A percentile compares a stretch with the other conserved stretches of the same genome.
Conservation (phyloP, 2,888 invertebrate species). For the Rhagium mordax region DNA sequence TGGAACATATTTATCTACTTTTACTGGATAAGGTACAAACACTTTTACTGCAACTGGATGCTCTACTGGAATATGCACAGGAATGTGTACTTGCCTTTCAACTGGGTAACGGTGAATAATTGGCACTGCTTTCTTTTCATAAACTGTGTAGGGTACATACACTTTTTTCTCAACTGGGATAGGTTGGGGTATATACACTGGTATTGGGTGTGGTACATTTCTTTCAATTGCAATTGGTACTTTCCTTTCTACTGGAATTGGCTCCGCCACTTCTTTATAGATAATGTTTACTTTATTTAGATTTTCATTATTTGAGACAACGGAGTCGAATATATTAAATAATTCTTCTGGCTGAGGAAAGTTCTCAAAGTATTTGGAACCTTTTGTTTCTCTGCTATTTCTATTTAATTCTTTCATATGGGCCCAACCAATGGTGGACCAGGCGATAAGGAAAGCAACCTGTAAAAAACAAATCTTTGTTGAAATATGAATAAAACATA, state of each 20-base stretch:
- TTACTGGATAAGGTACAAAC: neutral
- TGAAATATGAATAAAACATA: too few relatives aligned
- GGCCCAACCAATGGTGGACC: neutral
- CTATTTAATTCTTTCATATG: neutral
- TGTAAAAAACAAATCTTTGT: too few relatives aligned
- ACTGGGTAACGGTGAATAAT: slow-evolving; percentile 75
- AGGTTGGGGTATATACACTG: slow-evolving; percentile 81
- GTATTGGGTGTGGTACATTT: slow-evolving; percentile 76
- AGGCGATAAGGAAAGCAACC: neutral
- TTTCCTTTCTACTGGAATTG: slow-evolving; percentile 81
- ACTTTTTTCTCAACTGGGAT: slow-evolving; percentile 80
- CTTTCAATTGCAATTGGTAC: slow-evolving; percentile 79
- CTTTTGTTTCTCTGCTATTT: neutral
- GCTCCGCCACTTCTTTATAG: slow-evolving; percentile 66
- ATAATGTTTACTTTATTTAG: slow-evolving; percentile 16
- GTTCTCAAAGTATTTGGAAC: neutral
- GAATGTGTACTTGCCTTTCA: slow-evolving; percentile 76
- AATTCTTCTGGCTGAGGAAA: neutral
- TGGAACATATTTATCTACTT: neutral
- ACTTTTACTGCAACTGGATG: slow-evolving; percentile 76
- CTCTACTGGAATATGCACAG: slow-evolving; percentile 76
- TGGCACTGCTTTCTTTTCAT: slow-evolving; percentile 74
- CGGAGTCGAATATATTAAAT: neutral
- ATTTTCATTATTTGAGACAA: neutral
- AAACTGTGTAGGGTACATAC: slow-evolving; percentile 78